Evolutionary conservation across 2,888 invertebrate genomes (phyloP).

Genomic region (Synanthedon myopaeformis): DNA sequence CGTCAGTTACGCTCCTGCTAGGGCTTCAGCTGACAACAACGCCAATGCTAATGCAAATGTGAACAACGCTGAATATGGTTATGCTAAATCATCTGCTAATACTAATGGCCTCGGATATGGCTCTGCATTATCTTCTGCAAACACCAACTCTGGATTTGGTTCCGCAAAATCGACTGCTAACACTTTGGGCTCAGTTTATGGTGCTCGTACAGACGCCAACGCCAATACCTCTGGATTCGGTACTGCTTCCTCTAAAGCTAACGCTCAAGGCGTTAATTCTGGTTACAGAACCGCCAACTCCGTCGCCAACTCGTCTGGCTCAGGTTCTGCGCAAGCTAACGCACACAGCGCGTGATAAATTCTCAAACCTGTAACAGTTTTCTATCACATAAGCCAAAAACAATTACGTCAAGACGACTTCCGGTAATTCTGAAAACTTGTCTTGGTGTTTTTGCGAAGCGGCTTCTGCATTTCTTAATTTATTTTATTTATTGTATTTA

Average conservation of each 20-base stretch:
- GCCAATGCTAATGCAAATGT: constrained; percentile 2
- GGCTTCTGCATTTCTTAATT: constrained; percentile 19
- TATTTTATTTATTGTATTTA: constrained; percentile 12
- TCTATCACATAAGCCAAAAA: constrained; percentile 10
- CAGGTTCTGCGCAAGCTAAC: constrained; percentile 40
- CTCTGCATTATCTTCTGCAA: constrained; percentile 18
- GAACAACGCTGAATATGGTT: constrained; percentile 10
- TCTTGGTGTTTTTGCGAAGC: constrained; percentile 53
- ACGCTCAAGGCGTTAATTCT: constrained; percentile 29
- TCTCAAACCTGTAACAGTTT: not conserved
- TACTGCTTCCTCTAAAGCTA: constrained; percentile 36
- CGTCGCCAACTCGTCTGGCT: constrained; percentile 30
- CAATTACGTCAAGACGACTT: constrained; percentile 61
- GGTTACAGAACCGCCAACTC: constrained; percentile 39
- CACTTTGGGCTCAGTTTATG: constrained; percentile 12
- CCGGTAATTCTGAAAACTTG: constrained; percentile 33
- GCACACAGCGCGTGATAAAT: constrained; percentile 29
- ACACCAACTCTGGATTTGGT: constrained; percentile 17
- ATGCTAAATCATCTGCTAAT: constrained; percentile 17
- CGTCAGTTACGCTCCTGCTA: constrained; percentile 12
- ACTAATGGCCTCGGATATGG: constrained; percentile 8
- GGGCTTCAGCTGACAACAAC: constrained; percentile 15
- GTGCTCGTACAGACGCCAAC: constrained; percentile 28
- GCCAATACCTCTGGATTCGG: constrained; percentile 35
- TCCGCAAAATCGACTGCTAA: constrained; percentile 13